Evolutionary conservation across 2,888 invertebrate species (phyloP), one percentile per base, ranked within the genome.

Genomic region (Lasiommata megera): DNA sequence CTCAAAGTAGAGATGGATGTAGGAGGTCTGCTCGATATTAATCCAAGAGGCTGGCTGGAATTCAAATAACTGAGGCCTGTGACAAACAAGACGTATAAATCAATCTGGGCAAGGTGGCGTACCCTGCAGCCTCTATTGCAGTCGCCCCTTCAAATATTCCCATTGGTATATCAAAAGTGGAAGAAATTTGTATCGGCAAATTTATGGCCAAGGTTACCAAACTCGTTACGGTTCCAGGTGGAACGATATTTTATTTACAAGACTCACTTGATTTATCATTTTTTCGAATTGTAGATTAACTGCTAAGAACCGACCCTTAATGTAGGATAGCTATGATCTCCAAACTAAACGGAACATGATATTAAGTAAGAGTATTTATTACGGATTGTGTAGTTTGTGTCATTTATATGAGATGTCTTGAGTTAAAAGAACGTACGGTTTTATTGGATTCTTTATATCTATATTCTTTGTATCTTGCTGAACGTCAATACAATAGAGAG

Each of bases 81-180:
- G 91, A 91, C 91, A 91, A 91, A 91, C 91, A 91, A 91, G 88
- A 90, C 80, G 83, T 81, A 91, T 91, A 91, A 91, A 91, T 91
- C 91, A 91, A 91, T 91, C 91, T 87, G 60, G 66, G 80, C 84
- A 88, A 87, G 87, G 88, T 86, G 89, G 87, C 72, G 87, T 85
- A 84, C 73, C 85, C 48, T 87, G 87, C 88, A 84, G 74, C 74
- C 73, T 82, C 82, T 84, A 87, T 85, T 89, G 89, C 88, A 87
- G 68, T 68, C 71, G 65, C 66, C 77, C 79, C 80, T 76, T 76
- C 77, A 73, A 74, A 69, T 77, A 74, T 73, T 73, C 62, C 66
- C 67, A 64, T 63, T 65, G 63, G 64, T 70, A 67, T 68, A 71
- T 68, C 71, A 71, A 72, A 72, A 84, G 73, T 77, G 71, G 69